These are phyloP conservation scores for Carollia perspicillata DNA, from an alignment of 2,113 vertebrate genomes.

Conservation along the genomic window DNA sequence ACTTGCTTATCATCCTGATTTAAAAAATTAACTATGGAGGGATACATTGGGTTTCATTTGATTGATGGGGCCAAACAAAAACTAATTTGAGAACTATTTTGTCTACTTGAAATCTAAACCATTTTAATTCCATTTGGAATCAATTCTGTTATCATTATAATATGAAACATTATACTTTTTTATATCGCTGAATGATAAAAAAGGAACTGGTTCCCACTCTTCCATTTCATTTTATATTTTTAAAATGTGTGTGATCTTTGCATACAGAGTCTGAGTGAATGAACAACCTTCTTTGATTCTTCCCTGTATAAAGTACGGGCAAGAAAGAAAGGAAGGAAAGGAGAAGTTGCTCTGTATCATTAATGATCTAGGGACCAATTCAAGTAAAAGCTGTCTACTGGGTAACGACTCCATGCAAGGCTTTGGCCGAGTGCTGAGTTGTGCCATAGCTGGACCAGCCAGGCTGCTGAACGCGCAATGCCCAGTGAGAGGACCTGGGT, in stretches of 20 bases:
- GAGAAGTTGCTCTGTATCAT: neutral
- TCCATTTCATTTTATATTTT: neutral
- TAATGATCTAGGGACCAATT: neutral
- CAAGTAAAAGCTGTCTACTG: neutral
- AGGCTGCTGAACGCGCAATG: neutral
- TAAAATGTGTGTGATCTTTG: neutral
- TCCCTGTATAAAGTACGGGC: neutral
- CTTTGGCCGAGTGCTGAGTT: neutral
- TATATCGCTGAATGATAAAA: neutral
- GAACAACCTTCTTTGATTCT: neutral
- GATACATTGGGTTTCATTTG: neutral
- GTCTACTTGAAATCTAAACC: constrained; percentile 49
- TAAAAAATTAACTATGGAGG: neutral
- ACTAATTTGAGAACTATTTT: constrained; percentile 41
- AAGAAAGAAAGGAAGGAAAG: neutral
- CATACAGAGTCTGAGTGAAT: neutral
- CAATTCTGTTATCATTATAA: constrained; percentile 47
- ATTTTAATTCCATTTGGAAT: constrained; percentile 42
- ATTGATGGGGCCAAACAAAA: constrained; percentile 34
- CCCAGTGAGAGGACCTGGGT: neutral
- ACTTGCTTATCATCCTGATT: neutral
- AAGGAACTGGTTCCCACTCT: neutral
- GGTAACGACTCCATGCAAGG: neutral
- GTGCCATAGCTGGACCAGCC: neutral
- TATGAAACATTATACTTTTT: constrained; percentile 31